Base-by-base conservation (phyloP, 2,888 invertebrate species). In the Geophilus truncorum region DNA sequence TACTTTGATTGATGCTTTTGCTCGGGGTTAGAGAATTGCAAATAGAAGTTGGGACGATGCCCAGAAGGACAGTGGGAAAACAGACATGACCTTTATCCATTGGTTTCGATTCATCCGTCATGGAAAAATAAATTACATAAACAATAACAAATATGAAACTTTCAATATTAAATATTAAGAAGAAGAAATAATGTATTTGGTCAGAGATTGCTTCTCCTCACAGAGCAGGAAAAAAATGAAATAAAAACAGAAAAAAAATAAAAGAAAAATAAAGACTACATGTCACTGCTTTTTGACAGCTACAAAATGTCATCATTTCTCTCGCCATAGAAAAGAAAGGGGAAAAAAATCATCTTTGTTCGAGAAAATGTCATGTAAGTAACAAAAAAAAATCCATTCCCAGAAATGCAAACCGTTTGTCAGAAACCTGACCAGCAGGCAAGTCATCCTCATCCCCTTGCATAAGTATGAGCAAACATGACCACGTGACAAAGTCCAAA, bases 271-370 rank as follows among this genome's bases (percentile, higher is more conserved):
- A 62, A 62, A 62, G 57, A 62, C 57, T 62, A 62, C 57, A 62
- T 18, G 57, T 62, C 57, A 62, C 57, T 62, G 57, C 57, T 62
- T 62, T 62, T 62, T 62, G 57, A 62, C 57, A 62, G 57, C 57
- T 62, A 62, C 57, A 62, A 62, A 62, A 62, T 62, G 57, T 62
- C 57, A 62, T 62, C 57, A 62, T 62, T 62, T 62, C 57, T 62
- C 57, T 62, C 57, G 57, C 57, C 57, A 62, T 23, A 62, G 21
- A 62, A 23, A 23, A 40, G 40, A 40, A n/a, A 10, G 15, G 57
- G 23, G 21, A 62, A 62, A 62, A 62, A 62, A 21, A 62, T 18
- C 57, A 62, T 62, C 23, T 62, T 62, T 62, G 57, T 21, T 23
- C 21, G 23, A 62, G 57, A 62, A 57, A 62, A 62, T 62, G 57